phyloP scores from a whole-genome alignment of 2,888 invertebrate species.

The Boloria selene region DNA sequence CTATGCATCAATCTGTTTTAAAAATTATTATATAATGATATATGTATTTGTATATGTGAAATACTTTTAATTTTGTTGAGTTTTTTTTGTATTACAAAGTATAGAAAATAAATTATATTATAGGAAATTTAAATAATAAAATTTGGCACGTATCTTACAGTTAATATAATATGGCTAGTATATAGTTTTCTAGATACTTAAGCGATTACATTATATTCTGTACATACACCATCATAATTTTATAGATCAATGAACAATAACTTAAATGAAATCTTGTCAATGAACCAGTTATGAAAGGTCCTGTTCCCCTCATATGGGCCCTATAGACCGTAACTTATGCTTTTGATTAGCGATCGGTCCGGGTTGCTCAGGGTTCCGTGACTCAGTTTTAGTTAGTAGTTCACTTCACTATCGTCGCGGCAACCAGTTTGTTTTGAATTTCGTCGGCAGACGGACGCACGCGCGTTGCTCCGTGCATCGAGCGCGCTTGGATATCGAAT shows the following conservation, averaged over 20 bases:
- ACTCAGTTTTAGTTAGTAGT: constrained; percentile 67
- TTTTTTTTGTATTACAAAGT: too few species aligned
- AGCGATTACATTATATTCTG: background rate
- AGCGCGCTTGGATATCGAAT: constrained; percentile 55
- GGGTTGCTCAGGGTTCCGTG: constrained; percentile 70
- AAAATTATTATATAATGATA: background rate
- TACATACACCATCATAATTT: background rate
- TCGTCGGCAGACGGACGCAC: constrained; percentile 61
- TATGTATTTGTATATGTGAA: background rate
- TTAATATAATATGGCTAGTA: too few species aligned
- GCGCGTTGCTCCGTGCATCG: constrained; percentile 50
- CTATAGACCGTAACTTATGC: constrained; percentile 64
- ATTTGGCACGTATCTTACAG: too few species aligned
- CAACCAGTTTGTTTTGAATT: constrained; percentile 62
- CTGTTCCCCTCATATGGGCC: constrained; percentile 57
- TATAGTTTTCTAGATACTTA: too few species aligned
- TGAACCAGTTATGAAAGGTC: constrained; percentile 31
- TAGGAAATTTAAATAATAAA: too few species aligned
- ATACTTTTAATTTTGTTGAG: background rate
- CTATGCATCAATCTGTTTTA: background rate
- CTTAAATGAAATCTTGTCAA: constrained; percentile 19
- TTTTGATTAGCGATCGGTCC: constrained; percentile 63
- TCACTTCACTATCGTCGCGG: constrained; percentile 52
- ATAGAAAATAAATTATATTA: too few species aligned
- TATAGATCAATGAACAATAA: constrained; percentile 1